Conservation (phyloP, 1,140 invertebrate genomes). For the Pinna nobilis region DNA sequence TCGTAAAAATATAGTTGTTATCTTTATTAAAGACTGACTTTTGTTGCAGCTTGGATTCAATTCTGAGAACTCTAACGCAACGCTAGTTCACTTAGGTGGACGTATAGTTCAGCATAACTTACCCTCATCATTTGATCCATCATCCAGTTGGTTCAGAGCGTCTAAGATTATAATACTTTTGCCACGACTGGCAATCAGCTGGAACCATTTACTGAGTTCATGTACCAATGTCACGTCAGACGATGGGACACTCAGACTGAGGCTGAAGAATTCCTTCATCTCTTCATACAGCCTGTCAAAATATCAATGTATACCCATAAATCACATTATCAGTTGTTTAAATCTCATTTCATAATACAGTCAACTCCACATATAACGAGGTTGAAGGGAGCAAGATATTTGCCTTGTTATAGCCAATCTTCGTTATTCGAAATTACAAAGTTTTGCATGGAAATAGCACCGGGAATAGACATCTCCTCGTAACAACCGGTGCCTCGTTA, state of each 20-base stretch:
- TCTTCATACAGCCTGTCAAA: conserved; percentile 58
- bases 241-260: conserved; percentile 50
- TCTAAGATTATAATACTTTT: conserved; percentile 57
- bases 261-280: conserved; percentile 49
- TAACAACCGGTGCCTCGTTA: too few relatives aligned
- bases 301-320: too few relatives aligned
- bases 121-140: conserved; percentile 57
- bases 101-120: background rate
- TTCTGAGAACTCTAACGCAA: too few relatives aligned
- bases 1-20: too few relatives aligned
- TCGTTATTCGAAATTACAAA: too few relatives aligned
- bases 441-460: too few relatives aligned
- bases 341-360: too few relatives aligned
- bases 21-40: conserved; percentile 7
- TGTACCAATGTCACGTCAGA: conserved; percentile 49
- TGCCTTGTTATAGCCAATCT: too few relatives aligned
- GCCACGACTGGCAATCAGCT: conserved; percentile 36
- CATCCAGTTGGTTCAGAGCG: conserved; percentile 62
- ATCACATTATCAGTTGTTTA: too few relatives aligned
- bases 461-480: too few relatives aligned
- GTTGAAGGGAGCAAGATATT: too few relatives aligned
- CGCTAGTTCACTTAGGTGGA: background rate
- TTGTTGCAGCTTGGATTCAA: background rate
- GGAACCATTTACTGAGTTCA: conserved; percentile 52
- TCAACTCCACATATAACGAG: too few relatives aligned